Evolutionary conservation across 2,113 vertebrate genomes (phyloP), one percentile per base, ranked within the genome.

Genomic region (Peromyscus leucopus): DNA sequence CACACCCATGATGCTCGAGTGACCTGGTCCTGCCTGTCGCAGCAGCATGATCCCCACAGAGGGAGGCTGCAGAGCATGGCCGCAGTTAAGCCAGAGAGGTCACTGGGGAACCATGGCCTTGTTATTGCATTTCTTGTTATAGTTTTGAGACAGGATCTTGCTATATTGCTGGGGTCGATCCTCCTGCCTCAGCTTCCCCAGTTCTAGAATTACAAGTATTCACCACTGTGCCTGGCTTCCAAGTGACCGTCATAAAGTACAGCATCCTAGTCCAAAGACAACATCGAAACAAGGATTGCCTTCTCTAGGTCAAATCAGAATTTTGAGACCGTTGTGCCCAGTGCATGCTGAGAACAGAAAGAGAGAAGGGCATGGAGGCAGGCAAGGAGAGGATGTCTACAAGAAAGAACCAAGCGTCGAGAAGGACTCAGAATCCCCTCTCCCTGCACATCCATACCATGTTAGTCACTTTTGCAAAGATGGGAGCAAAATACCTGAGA

Each of bases 311-410:
- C n/a, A 85, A 39, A 48, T 39, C 74, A 74, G 63, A 74, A 17
- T 33, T 79, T 90, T 91, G 69, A 76, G 33, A 46, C 39, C 26
- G 39, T 24, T 65, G 15, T 17, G 17, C 26, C 28, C 48, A 48
- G 15, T 42, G 31, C 36, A 59, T 19, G 33, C 74, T 90, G 46
- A 90, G 46, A 90, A 67, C 21, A 48, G 63, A 0, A 78, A 26
- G 33, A 55, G 31, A 78, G 69, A 67, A 1, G 10, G 11, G 21
- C 10, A 26, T 13, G 24, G 3, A 86, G 22, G 31, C 11, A 57
- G 22, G 31, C 7, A 9, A 22, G 0, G 28, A 17, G 63, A 0
- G 2, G 1, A 55, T 12, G 7, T 8, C 8, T 36, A 75, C 8
- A 51, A 93, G 88, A 86, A 76, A 87, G 21, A 88, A 33, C 48